These are phyloP conservation scores for Menidia beryllina DNA, from an alignment of 2,113 vertebrate species.

Conservation along the genomic window DNA sequence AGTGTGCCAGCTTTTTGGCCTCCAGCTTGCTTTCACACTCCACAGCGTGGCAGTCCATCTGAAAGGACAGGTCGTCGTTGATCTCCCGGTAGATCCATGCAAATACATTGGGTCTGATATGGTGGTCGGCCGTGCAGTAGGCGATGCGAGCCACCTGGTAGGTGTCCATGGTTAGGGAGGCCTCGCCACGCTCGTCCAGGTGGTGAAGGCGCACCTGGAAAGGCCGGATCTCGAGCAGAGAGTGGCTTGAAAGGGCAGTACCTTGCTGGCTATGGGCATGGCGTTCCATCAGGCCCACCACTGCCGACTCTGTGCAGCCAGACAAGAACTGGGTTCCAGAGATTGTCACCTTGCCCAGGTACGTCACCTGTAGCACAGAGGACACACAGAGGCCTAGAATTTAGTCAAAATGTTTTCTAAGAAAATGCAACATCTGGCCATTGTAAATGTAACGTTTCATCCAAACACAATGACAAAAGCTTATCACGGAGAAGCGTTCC, in stretches of 20 bases:
- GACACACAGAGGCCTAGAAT: conserved; percentile 21
- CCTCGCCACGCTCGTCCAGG: conserved; percentile 90
- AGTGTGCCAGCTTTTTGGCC: conserved; percentile 97
- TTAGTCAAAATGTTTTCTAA: conserved; percentile 8
- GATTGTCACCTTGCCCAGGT: conserved; percentile 95
- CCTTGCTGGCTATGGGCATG: conserved; percentile 81
- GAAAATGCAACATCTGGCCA: not conserved
- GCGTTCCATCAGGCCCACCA: conserved; percentile 92
- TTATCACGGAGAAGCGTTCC: not conserved
- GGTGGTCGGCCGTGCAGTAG: conserved; percentile 98
- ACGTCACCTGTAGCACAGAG: conserved; percentile 87
- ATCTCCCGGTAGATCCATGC: conserved; percentile 99
- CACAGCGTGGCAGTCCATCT: conserved; percentile 99
- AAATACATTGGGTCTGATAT: conserved; percentile 93
- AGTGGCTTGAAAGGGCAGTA: conserved; percentile 80
- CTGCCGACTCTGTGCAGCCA: conserved; percentile 96
- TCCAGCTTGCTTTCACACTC: conserved; percentile 97
- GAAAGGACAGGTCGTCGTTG: conserved; percentile 97
- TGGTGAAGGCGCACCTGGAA: conserved; percentile 98
- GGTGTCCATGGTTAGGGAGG: conserved; percentile 93
- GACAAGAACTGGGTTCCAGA: conserved; percentile 93
- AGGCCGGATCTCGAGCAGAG: conserved; percentile 95
- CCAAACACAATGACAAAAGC: conserved; percentile 28
- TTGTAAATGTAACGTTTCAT: not conserved
- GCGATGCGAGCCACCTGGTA: conserved; percentile 99